A percentile compares a stretch with the other conserved stretches of the same genome.
These are phyloP conservation scores for Leucoraja ocellata DNA, from an alignment of 2,797 vertebrate genomes.

Conservation along the genomic window DNA sequence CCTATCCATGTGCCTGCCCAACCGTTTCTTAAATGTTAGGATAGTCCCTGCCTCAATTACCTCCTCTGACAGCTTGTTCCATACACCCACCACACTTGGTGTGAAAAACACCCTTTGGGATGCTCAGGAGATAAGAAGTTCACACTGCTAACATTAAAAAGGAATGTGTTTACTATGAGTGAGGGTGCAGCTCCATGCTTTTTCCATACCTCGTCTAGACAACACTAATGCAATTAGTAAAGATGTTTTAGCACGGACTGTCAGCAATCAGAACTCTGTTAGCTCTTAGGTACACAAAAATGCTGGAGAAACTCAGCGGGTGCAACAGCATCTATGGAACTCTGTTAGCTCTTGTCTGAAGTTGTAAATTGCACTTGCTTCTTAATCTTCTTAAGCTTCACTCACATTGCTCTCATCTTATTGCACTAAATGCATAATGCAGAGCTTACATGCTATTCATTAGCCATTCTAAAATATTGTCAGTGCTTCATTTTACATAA, in stretches of 20 bases:
- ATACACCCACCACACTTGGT: too few species aligned
- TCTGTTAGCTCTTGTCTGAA: conserved; percentile 44
- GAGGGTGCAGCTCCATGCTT: conserved; percentile 39
- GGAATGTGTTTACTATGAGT: conserved; percentile 44
- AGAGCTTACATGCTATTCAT: not conserved
- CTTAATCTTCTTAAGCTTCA: not conserved
- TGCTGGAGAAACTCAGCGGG: too few species aligned
- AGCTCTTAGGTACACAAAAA: too few species aligned
- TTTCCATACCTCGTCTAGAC: conserved; percentile 30
- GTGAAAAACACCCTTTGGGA: not conserved
- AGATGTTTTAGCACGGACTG: conserved; percentile 43
- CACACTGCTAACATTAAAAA: conserved; percentile 42
- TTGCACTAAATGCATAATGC: not conserved
- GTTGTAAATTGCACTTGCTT: conserved; percentile 43
- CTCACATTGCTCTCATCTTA: not conserved
- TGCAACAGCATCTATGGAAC: conserved; percentile 22
- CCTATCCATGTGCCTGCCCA: too few species aligned
- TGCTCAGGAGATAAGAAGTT: conserved; percentile 41
- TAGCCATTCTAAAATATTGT: not conserved
- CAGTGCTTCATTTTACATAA: not conserved
- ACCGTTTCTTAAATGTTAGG: too few species aligned
- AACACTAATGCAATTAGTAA: conserved; percentile 40
- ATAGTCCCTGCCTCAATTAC: too few species aligned
- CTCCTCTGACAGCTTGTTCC: too few species aligned
- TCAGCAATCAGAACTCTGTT: conserved; percentile 43